Base-by-base conservation (phyloP, 2,113 vertebrate genomes). In the Calyptommatus sinebrachiatus region DNA sequence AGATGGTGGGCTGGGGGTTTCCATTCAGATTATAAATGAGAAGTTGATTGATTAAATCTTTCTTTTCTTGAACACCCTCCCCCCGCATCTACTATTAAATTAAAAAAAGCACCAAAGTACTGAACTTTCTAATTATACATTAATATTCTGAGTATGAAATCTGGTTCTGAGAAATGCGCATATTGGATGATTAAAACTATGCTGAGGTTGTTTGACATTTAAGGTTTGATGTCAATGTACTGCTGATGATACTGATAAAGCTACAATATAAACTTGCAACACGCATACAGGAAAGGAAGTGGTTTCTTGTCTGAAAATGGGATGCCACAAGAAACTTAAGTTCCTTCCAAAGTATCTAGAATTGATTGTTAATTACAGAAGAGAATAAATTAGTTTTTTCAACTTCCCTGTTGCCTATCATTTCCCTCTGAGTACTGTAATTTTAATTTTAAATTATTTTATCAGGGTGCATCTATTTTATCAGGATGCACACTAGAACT, bases 231-330 rank as follows among this genome's bases (percentile, higher is more conserved):
- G 74, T 83, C 65, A 77, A 76, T 61, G 14, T 0, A 0, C 53
- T 88, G 88, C 90, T 84, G 77, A 53, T 65, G 5, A 69, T 78
- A 73, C 28, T 77, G 28, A 73, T 86, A 84, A 80, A 88, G 62
- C 62, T 4, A 1, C 76, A 71, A 35, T 77, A 73, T 81, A 86
- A 74, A 1, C 82, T 83, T 83, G 26, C 73, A 84, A 74, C 77
- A 80, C 86, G 22, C 85, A 6, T 71, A 73, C 76, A 88, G 85
- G 76, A 85, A 81, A 79, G 91, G 86, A 87, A 90, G 77, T 89
- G 83, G 73, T 14, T 89, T 91, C 70, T 84, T 53, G 71, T 85
- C 63, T 91, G 78, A 88, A 57, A 83, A 85, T 73, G 61, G 0
- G 0, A 82, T 78, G 87, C 82, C 84, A 86, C 80, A 80, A 76